Evolutionary conservation across 2,113 vertebrate species (phyloP).

Genomic region (Lepus americanus): DNA sequence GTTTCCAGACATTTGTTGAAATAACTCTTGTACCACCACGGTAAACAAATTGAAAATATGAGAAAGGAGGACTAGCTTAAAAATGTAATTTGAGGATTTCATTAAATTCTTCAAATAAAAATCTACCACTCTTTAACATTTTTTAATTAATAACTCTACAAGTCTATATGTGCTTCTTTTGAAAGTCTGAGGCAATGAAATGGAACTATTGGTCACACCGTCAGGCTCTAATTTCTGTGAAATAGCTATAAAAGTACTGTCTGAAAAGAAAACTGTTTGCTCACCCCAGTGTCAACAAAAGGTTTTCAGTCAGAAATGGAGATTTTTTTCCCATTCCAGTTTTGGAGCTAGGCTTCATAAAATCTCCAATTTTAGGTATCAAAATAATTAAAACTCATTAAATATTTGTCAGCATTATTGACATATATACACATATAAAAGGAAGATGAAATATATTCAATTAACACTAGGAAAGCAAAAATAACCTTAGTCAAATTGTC

Average conservation of each 20-base stretch:
- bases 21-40: background rate
- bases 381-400: constrained; percentile 58
- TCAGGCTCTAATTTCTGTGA: background rate
- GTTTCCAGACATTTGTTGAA: background rate
- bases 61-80: background rate
- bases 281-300: background rate
- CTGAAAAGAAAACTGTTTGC: constrained; percentile 26
- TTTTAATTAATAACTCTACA: constrained; percentile 18
- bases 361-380: constrained; percentile 57
- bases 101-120: constrained; percentile 31
- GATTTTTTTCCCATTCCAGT: constrained; percentile 47
- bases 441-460: background rate
- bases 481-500: background rate
- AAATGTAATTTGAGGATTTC: background rate
- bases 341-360: constrained; percentile 58
- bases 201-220: background rate
- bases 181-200: constrained; percentile 5
- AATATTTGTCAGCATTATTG: constrained; percentile 49
- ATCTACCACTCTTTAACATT: background rate
- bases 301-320: constrained; percentile 61
- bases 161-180: background rate
- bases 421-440: background rate
- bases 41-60: background rate
- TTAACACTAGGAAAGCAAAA: background rate
- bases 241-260: background rate